Percentiles rank a stretch among this genome's conserved stretches.
phyloP scores from a whole-genome alignment of 1,140 invertebrate genomes.

The Calycopis cecrops region DNA sequence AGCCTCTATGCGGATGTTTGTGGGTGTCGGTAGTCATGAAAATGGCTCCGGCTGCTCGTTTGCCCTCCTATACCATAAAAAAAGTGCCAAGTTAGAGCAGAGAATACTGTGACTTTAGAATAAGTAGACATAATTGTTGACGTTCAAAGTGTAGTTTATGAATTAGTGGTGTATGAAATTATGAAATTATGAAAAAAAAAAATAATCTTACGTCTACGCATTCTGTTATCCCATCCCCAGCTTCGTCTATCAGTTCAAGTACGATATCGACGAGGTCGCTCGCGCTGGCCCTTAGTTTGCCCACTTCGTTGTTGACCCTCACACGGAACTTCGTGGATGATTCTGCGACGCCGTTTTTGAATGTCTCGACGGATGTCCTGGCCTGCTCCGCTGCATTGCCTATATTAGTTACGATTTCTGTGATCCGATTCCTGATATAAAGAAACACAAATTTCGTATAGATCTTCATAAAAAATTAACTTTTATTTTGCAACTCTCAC shows the following conservation, averaged over 20 bases:
- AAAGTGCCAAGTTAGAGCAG: no score
- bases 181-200: no score
- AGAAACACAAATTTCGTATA: neutral
- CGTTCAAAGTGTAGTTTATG: no score
- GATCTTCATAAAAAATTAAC: no score
- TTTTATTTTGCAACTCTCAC: no score
- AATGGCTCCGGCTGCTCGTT: no score
- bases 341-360: neutral
- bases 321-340: neutral
- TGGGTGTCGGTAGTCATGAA: no score
- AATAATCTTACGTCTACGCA: constrained; percentile 3
- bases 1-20: no score
- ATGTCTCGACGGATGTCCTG: neutral
- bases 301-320: neutral
- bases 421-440: constrained; percentile 1
- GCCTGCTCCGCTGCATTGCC: constrained; percentile 11
- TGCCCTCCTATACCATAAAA: no score
- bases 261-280: neutral
- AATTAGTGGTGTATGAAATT: neutral
- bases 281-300: neutral
- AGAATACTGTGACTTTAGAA: no score
- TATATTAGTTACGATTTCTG: neutral
- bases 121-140: no score
- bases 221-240: neutral
- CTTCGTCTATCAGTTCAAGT: neutral